Conservation (phyloP, 2,797 vertebrate species). For the Diceros bicornis region DNA sequence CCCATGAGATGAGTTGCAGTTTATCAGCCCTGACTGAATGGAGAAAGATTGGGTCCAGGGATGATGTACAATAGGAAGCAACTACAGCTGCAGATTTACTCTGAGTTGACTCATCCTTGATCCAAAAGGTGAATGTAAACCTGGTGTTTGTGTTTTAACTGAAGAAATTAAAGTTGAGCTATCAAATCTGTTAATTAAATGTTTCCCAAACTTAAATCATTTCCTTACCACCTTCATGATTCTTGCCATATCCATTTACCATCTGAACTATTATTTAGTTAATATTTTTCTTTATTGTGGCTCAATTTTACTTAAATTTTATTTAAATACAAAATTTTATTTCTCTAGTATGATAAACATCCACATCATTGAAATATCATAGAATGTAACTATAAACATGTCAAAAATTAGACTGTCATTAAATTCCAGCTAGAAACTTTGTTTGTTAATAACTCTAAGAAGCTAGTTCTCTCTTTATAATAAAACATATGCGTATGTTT, state of each 20-base stretch:
- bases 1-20: not conserved
- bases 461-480: not conserved
- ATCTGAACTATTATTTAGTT: not conserved
- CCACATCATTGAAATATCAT: not conserved
- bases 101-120: not conserved
- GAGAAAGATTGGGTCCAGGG: not conserved
- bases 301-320: not conserved
- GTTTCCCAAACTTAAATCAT: not conserved
- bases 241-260: not conserved
- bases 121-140: not conserved
- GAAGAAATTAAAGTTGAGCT: constrained; percentile 15
- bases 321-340: not conserved
- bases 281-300: not conserved
- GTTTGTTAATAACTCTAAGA: not conserved
- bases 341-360: not conserved
- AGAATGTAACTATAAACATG: not conserved
- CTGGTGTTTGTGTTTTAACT: not conserved
- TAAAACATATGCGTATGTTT: not conserved
- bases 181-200: not conserved
- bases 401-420: not conserved
- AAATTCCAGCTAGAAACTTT: constrained; percentile 12
- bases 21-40: not conserved
- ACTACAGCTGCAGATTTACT: not conserved
- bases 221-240: not conserved
- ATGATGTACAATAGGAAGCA: not conserved